A percentile compares a stretch with the other conserved stretches of the same genome.
Conservation (phyloP, 2,888 invertebrate species). For the Dryobota labecula region DNA sequence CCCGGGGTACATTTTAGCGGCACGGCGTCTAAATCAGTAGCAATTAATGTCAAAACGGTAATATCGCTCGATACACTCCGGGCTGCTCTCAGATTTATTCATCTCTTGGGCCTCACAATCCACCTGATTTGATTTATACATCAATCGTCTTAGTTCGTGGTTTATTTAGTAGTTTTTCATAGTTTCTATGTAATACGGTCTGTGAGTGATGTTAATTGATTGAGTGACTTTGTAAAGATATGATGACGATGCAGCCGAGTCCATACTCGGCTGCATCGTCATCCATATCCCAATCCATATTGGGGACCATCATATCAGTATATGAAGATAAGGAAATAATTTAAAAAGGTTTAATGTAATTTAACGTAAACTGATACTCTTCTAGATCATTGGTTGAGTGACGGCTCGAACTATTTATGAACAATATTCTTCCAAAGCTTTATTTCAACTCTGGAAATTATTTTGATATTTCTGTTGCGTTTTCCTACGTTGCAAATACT, state of each 20-base stretch:
- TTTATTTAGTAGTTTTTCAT: conserved; percentile 65
- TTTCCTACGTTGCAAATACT: background rate
- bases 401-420: background rate
- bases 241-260: conserved; percentile 18
- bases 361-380: background rate
- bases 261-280: too few relatives aligned
- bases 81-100: conserved; percentile 81
- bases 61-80: conserved; percentile 79
- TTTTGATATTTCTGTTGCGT: background rate
- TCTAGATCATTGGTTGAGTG: background rate
- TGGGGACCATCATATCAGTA: background rate
- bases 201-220: conserved; percentile 39
- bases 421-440: background rate
- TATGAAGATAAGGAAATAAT: background rate
- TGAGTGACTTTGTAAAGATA: conserved; percentile 34
- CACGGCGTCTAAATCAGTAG: conserved; percentile 78
- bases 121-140: conserved; percentile 67
- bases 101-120: conserved; percentile 67
- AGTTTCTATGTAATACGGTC: conserved; percentile 37
- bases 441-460: background rate
- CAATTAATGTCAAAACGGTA: conserved; percentile 86
- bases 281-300: too few relatives aligned
- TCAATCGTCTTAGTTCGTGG: conserved; percentile 62
- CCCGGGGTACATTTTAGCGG: conserved; percentile 76
- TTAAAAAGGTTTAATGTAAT: background rate